Percentiles rank a stretch among this genome's conserved stretches.
These are phyloP conservation scores for Oligia latruncula DNA, from an alignment of 2,888 invertebrate genomes.

Conservation along the genomic window DNA sequence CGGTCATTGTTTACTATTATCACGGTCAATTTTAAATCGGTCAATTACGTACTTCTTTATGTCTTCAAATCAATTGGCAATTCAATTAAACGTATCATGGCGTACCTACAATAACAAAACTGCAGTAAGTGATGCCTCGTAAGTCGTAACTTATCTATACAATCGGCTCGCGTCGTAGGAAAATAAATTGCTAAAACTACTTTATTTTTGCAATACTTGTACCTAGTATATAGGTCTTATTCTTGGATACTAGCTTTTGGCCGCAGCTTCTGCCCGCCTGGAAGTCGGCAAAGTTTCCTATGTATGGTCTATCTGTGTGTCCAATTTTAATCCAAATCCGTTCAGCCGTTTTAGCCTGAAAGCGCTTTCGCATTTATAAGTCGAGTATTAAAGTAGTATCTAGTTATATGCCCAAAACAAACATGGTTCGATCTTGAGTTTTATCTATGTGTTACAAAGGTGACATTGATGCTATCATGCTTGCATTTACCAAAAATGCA, in stretches of 20 bases:
- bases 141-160: background rate
- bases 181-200: background rate
- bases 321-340: no score
- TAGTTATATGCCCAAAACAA: conserved; percentile 22
- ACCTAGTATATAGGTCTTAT: background rate
- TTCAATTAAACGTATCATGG: conserved; percentile 33
- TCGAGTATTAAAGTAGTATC: conserved; percentile 8
- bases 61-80: conserved; percentile 34
- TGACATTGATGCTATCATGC: conserved; percentile 45
- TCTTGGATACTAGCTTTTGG: no score
- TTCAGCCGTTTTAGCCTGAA: no score
- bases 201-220: background rate
- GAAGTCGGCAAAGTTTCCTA: no score
- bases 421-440: conserved; percentile 35
- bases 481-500: conserved; percentile 35
- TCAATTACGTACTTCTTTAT: conserved; percentile 33
- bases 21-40: conserved; percentile 2
- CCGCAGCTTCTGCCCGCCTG: no score
- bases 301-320: no score
- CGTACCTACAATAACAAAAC: conserved; percentile 11
- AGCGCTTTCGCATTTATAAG: no score
- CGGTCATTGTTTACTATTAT: conserved; percentile 3
- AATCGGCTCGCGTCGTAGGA: background rate
- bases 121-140: conserved; percentile 5
- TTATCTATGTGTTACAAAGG: conserved; percentile 51